Conservation (phyloP, 2,888 invertebrate genomes). For the Auanema sp. region DNA sequence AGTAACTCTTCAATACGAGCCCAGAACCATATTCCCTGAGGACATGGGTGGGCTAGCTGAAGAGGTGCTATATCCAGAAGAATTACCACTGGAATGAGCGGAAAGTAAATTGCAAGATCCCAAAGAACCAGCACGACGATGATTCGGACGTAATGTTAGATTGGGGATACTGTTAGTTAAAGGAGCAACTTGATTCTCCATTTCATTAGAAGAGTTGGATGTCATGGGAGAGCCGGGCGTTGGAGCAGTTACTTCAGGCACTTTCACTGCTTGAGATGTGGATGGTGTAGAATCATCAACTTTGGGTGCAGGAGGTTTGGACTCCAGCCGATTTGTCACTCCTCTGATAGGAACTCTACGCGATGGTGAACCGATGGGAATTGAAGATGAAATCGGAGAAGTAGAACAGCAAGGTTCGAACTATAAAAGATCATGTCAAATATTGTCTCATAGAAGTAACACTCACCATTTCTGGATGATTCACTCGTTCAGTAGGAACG, state of each 20-base stretch:
- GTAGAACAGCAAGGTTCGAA: slow-evolving; percentile 12
- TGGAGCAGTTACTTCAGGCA: slow-evolving; percentile 5
- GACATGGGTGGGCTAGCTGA: slow-evolving; percentile 2
- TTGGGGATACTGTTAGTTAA: no score
- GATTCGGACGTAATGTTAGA: not conserved
- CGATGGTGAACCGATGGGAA: slow-evolving; percentile 16
- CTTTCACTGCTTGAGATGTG: slow-evolving; percentile 9
- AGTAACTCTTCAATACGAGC: slow-evolving; percentile 3
- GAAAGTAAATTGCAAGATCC: slow-evolving; percentile 8
- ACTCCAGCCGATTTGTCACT: not conserved
- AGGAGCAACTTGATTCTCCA: no score
- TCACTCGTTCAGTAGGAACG: slow-evolving; percentile 8
- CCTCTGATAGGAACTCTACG: not conserved
- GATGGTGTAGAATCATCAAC: not conserved
- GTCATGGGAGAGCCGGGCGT: not conserved
- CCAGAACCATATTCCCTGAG: not conserved
- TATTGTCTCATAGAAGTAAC: not conserved
- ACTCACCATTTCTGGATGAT: slow-evolving; percentile 8
- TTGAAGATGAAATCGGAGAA: not conserved
- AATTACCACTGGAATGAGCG: slow-evolving; percentile 9
- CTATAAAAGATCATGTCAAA: slow-evolving; percentile 3
- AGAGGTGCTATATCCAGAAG: slow-evolving; percentile 10
- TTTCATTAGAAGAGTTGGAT: no score
- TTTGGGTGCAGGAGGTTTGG: not conserved
- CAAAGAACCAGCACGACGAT: slow-evolving; percentile 7